Evolutionary conservation across 1,140 invertebrate genomes (phyloP).

Genomic region (Papilio machaon): DNA sequence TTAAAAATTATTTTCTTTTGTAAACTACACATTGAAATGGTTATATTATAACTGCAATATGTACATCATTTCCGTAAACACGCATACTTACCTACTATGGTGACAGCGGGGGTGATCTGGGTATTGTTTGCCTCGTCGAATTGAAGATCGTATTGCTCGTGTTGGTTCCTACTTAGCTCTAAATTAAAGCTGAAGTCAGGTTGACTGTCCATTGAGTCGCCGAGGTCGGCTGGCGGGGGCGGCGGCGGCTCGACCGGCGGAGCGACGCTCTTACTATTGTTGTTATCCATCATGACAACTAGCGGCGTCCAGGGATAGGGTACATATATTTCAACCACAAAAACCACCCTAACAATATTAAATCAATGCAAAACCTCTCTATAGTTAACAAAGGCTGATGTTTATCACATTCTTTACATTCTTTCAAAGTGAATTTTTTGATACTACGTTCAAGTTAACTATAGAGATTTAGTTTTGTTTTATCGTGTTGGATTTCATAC

Average conservation of each 20-base stretch:
- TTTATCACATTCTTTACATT: neutral
- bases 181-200: slow-evolving; percentile 85
- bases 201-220: slow-evolving; percentile 71
- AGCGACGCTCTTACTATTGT: slow-evolving; percentile 73
- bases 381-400: slow-evolving; percentile 29
- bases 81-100: slow-evolving; percentile 82
- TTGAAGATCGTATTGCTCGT: slow-evolving; percentile 88
- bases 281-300: slow-evolving; percentile 71
- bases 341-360: slow-evolving; percentile 18
- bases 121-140: slow-evolving; percentile 77
- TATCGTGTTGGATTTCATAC: neutral
- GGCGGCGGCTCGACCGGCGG: slow-evolving; percentile 76
- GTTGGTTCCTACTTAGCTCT: slow-evolving; percentile 87
- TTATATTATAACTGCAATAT: slow-evolving; percentile 44
- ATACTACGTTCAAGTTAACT: neutral
- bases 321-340: slow-evolving; percentile 55
- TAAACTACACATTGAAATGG: slow-evolving; percentile 4
- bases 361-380: slow-evolving; percentile 36
- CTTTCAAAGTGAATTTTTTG: neutral
- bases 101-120: slow-evolving; percentile 65
- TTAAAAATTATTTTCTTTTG: neutral
- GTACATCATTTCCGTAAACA: slow-evolving; percentile 3
- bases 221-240: slow-evolving; percentile 65
- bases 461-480: slow-evolving; percentile 18
- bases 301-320: slow-evolving; percentile 68